Percentiles rank a stretch among this genome's conserved stretches.
These are phyloP conservation scores for Tetheella fluctuosa DNA, from an alignment of 2,888 invertebrate species.

Conservation along the genomic window DNA sequence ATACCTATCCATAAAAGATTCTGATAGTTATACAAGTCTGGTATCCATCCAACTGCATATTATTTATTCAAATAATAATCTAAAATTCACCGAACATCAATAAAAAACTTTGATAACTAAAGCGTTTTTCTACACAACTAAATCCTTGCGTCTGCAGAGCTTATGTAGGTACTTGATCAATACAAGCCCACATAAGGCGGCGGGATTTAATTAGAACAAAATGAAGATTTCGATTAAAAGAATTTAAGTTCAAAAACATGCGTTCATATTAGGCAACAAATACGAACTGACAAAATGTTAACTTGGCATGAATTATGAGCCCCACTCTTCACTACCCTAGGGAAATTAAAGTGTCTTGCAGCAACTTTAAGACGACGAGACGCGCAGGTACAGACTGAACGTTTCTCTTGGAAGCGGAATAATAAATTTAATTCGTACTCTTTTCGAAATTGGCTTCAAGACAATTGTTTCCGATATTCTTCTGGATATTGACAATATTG, in stretches of 20 bases:
- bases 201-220: slow-evolving; percentile 56
- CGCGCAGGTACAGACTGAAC: slow-evolving; percentile 65
- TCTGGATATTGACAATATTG: slow-evolving; percentile 20
- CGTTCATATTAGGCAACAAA: slow-evolving; percentile 69
- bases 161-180: slow-evolving; percentile 39
- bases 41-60: too few species aligned
- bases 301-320: slow-evolving; percentile 82
- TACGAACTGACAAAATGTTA: slow-evolving; percentile 82
- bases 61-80: too few species aligned
- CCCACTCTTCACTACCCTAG: slow-evolving; percentile 62
- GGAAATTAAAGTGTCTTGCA: slow-evolving; percentile 83
- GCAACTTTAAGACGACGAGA: slow-evolving; percentile 74
- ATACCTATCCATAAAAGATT: too few species aligned
- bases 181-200: slow-evolving; percentile 42
- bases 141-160: slow-evolving; percentile 1
- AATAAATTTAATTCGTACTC: slow-evolving; percentile 64
- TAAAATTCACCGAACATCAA: too few species aligned
- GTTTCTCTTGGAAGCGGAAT: slow-evolving; percentile 60
- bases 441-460: slow-evolving; percentile 56
- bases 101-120: neutral
- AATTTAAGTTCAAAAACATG: slow-evolving; percentile 68
- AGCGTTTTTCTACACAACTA: neutral
- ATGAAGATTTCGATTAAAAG: slow-evolving; percentile 48
- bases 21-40: too few species aligned
- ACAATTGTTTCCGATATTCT: slow-evolving; percentile 41